phyloP scores from a whole-genome alignment of 2,113 vertebrate genomes.

The Ailurus styani region DNA sequence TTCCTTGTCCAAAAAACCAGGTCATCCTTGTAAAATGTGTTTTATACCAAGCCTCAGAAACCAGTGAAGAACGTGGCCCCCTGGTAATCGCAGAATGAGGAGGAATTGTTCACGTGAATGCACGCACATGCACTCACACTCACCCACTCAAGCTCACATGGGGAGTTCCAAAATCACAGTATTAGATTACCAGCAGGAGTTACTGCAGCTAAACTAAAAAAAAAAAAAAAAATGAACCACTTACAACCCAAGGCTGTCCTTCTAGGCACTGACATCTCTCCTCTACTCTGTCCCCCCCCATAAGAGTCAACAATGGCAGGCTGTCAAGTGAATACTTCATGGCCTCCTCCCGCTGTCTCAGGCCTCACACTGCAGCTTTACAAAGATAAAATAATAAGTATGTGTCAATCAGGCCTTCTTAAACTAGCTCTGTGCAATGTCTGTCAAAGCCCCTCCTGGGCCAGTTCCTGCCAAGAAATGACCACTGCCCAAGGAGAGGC shows the following conservation, averaged over 20 bases:
- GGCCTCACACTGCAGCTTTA: conserved; percentile 35
- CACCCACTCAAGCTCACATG: neutral
- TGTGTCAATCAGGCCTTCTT: conserved; percentile 17
- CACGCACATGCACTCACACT: too few species aligned
- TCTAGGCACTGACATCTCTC: neutral
- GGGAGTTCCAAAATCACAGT: neutral
- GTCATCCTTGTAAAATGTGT: neutral
- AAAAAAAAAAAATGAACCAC: conserved; percentile 39
- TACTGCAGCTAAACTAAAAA: conserved; percentile 49
- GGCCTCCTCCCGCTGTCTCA: neutral
- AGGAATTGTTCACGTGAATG: neutral
- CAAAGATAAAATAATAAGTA: conserved; percentile 59
- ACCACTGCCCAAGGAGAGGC: neutral
- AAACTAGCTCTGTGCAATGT: conserved; percentile 33
- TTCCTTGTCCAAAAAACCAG: neutral
- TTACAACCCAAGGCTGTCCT: neutral
- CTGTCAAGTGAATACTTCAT: conserved; percentile 55
- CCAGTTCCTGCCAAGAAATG: conserved; percentile 55
- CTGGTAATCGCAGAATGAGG: neutral
- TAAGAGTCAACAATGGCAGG: conserved; percentile 40
- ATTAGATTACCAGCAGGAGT: conserved; percentile 38
- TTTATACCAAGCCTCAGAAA: neutral
- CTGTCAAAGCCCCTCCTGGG: conserved; percentile 44
- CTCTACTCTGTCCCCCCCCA: too few species aligned
- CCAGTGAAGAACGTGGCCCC: neutral